Base-by-base conservation (phyloP, 2,888 invertebrate genomes). In the Troides helena region DNA sequence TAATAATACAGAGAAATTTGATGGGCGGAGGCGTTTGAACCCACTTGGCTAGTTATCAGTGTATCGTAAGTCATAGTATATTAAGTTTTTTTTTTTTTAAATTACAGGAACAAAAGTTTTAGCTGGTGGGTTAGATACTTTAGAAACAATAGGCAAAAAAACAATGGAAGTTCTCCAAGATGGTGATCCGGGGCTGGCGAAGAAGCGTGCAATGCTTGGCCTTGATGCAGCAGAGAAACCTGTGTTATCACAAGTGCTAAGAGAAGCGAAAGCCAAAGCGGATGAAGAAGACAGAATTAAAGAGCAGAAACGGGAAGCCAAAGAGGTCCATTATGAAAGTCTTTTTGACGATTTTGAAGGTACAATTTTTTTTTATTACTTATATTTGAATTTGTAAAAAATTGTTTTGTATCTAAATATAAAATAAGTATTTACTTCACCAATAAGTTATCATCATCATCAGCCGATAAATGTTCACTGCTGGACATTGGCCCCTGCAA, bases 121-220 rank as follows among this genome's bases (percentile, higher is more conserved):
- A 74, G 93, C 95, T 21, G 96, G 96, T 0, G 97, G 97, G 25
- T 88, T 97, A 36, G 98, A 97, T 81, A 98, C 98, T 0, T 88
- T 99, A 62, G 99, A 99, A 87, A 96, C 96, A 0, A 97, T 99
- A 74, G 99, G 99, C 10, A 98, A 98, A 85, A 98, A 98, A 85
- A 99, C 98, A 0, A 98, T 98, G 96, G 96, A 97, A 81, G 97
- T 97, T 0, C 88, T 98, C 1, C 98, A 98, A 84, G 98, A 98
- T 71, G 98, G 98, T 43, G 98, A 98, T 86, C 98, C 98, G 0
- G 97, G 98, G 0, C 87, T 98, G 21, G 96, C 95, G 76, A 97
- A 97, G 79, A 96, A 96, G 80, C 88, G 95, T 57, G 95, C 95
- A 0, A 93, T 96, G 78, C 90, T 97, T 5, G 93, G 94, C 65